Percentiles rank a stretch among this genome's conserved stretches.
Evolutionary conservation across 2,888 invertebrate species (phyloP).

Genomic region (Troides helena): DNA sequence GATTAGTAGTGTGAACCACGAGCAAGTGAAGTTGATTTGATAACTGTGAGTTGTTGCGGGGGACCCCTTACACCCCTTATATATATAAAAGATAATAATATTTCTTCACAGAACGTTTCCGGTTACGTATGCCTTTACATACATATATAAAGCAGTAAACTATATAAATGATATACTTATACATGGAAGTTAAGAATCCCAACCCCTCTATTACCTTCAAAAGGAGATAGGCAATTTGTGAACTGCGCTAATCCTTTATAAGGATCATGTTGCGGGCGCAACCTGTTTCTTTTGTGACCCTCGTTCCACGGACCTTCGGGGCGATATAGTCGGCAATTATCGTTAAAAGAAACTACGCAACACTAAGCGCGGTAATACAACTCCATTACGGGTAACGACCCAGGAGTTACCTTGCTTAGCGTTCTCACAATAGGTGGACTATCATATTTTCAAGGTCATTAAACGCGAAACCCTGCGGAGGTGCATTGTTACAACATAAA

Average conservation of each 20-base stretch:
- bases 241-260: slow-evolving; percentile 24
- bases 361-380: slow-evolving; percentile 43
- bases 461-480: background rate
- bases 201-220: slow-evolving; percentile 13
- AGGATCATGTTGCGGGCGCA: slow-evolving; percentile 19
- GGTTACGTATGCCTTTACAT: no score
- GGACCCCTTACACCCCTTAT: no score
- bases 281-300: slow-evolving; percentile 31
- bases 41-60: no score
- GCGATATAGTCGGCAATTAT: slow-evolving; percentile 40
- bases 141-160: no score
- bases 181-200: background rate
- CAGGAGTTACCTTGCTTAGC: slow-evolving; percentile 42
- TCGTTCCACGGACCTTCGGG: slow-evolving; percentile 29
- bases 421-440: slow-evolving; percentile 39
- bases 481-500: no score
- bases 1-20: no score
- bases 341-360: slow-evolving; percentile 50
- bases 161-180: no score
- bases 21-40: no score
- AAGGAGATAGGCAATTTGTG: slow-evolving; percentile 23
- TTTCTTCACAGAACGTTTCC: no score
- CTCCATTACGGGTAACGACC: slow-evolving; percentile 48
- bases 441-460: slow-evolving; percentile 27
- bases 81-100: no score